Base-by-base conservation (phyloP, 1,140 invertebrate genomes). In the Papilio polyxenes region DNA sequence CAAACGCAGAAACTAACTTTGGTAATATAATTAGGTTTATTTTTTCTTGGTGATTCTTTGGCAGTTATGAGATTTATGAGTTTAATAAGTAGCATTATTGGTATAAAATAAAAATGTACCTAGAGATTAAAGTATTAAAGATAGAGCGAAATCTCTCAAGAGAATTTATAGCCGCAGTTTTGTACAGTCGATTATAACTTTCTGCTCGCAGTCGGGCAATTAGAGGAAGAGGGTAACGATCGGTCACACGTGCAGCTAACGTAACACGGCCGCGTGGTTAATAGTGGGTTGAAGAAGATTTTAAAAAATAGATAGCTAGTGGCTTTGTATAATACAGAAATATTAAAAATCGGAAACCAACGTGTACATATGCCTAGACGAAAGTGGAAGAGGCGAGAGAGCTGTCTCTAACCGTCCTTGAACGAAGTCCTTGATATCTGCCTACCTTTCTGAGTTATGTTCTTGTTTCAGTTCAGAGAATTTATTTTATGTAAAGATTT, bases 161-260 rank as follows among this genome's bases (percentile, higher is more conserved):
- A 0, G 3, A n/a, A 65, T 31, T 65, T 65, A 65, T 65, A 31
- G 62, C 62, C 31, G 10, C 62, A 10, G 62, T 65, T 11, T 44
- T 23, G 20, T 13, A 11, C 10, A 72, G 65, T 72, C 40, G 65
- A 72, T 72, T 72, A 62, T 20, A 20, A 37, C n/a, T 37, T 56
- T 72, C 31, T 31, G 62, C 31, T 65, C 62, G 62, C 20, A 65
- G 23, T 65, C 62, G 3, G 65, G 65, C 65, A 37, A 72, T 72
- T 72, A 72, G 31, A 72, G 31, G 13, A 40, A 72, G 11, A 72
- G 31, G 23, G 65, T 72, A 72, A 72, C 65, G 23, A 72, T 37
- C 65, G 65, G 65, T 2, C 65, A 72, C 65, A 72, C 65, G 65
- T 72, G 65, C 31, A 40, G 9, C 40, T 72, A 72, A 72, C 65